Base-by-base conservation (phyloP, 2,888 invertebrate genomes). In the Atrina japonica region DNA sequence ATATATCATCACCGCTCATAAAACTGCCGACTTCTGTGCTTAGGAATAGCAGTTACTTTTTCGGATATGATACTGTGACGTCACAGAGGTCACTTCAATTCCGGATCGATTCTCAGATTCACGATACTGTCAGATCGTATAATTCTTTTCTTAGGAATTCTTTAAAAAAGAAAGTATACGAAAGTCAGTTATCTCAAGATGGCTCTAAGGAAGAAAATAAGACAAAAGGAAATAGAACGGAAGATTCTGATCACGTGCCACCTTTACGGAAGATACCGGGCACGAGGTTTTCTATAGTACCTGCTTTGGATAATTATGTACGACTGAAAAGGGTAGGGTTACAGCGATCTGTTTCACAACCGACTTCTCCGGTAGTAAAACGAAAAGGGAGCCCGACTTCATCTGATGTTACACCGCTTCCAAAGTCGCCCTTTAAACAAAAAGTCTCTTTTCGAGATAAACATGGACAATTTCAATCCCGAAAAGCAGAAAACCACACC, bases 301-400 rank as follows among this genome's bases (percentile, higher is more conserved):
- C 71, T 6, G 71, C 63, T 3, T 56, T 72, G n/a, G 66, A 72
- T 25, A 72, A 72, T 41, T 67, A 72, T 40, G 41, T 67, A 16
- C 50, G 66, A n/a, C 58, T 67, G 21, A 72, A 72, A 45, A 18
- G n/a, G n/a, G n/a, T n/a, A n/a, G 45, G 27, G 41, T 45, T 27
- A 11, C 27, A 61, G 16, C 27, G 30, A 30, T 35, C 35, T 2
- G 23, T 30, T 5, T 43, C 30, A n/a, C 61, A 61, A 1, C 61
- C 35, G 0, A 21, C n/a, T 30, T 43, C 49, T 16, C 61, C 35
- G 2, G 27, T 27, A 49, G 18, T 61, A 27, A 25, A 18, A n/a
- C 35, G 49, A 9, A 61, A n/a, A n/a, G 47, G 35, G 35, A 35
- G 11, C 11, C 35, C 35, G 5, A 7, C 11, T 7, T 7, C 11